Evolutionary conservation across 2,888 invertebrate genomes (phyloP).

Genomic region (Chymomyza procnemis): DNA sequence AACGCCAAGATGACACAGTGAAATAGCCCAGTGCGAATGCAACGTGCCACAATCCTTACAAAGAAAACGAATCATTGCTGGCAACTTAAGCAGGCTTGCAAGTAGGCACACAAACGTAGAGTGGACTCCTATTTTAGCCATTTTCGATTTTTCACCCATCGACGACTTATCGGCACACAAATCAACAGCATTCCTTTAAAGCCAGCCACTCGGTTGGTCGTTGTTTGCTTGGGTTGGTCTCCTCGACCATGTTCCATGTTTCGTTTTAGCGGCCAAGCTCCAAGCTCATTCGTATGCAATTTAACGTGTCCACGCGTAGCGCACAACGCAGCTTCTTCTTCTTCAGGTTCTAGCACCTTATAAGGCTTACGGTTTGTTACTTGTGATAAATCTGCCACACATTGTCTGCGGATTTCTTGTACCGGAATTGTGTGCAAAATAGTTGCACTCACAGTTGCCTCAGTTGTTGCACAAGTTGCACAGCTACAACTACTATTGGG

Average conservation of each 20-base stretch:
- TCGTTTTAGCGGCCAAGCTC: background rate
- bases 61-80: background rate
- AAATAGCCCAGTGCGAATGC: background rate
- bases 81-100: too few species aligned
- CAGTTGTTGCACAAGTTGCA: background rate
- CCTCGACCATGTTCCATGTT: background rate
- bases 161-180: background rate
- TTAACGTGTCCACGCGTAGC: background rate
- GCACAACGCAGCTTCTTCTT: background rate
- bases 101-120: background rate
- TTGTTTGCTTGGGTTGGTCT: background rate
- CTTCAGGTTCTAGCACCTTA: background rate
- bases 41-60: background rate
- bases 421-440: conserved; percentile 15
- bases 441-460: background rate
- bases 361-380: background rate
- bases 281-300: background rate
- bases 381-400: conserved; percentile 15
- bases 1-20: background rate
- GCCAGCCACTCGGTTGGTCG: background rate
- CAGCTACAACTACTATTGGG: background rate
- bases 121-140: background rate
- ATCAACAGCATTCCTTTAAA: background rate
- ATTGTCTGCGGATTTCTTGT: conserved; percentile 14
- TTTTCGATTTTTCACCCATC: background rate